Evolutionary conservation across 2,113 vertebrate genomes (phyloP), one percentile per base, ranked within the genome.

Genomic region (Herpailurus yagouaroundi): DNA sequence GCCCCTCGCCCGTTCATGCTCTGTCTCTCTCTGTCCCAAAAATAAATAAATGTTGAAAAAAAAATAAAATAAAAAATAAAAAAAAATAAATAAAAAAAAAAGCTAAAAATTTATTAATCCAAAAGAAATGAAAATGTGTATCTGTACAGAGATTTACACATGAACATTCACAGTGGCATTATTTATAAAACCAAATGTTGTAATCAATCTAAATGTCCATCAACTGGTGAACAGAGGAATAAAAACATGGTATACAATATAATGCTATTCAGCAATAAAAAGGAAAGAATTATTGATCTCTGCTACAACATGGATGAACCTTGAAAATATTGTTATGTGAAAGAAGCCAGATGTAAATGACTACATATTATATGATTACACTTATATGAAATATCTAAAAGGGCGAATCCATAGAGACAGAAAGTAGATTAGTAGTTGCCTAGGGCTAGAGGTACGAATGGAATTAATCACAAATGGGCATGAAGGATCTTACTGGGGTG

Each of bases 191-290:
- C 5, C 19, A 38, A 87, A 95, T 81, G 91, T 3, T 90, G 1
- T 41, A 91, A 93, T 57, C 16, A 89, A 92, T n/a, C 33, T 87
- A 92, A 84, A 88, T 63, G 29, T 76, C 41, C 33, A 77, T 19
- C 5, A 92, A 31, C 36, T 74, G 50, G 25, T 85, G 31, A 97
- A 80, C 41, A 8, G 41, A 94, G 57, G 60, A 83, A 73, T 68
- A 52, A 94, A 66, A 93, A 80, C 33, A 48, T 25, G n/a, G 7
- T 38, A 52, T 33, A 50, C 74, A 11, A 91, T 57, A 25, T 16
- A 94, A 89, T 94, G 64, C 23, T 89, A 85, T 38, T 87, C 33
- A 95, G 60, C 48, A 91, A 64, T n/a, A 41, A 50, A 95, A 92
- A 84, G 25, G 16, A 87, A 74, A 21, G 23, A 88, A 82, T 57